phyloP scores from a whole-genome alignment of 2,888 invertebrate genomes.

The Drosophila pseudotalamancana region DNA sequence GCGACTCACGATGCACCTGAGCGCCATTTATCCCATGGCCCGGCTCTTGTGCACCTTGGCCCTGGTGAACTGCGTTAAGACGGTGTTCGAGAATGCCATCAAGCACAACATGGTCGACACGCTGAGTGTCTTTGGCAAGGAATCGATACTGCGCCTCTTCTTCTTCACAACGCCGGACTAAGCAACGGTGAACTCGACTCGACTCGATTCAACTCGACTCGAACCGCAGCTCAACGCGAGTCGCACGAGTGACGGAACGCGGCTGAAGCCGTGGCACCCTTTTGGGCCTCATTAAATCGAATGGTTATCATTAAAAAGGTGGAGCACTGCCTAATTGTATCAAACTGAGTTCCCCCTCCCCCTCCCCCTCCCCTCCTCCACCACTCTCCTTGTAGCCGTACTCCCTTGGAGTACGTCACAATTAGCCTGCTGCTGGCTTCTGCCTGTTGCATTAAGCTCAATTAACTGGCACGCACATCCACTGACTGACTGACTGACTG shows the following conservation, averaged over 20 bases:
- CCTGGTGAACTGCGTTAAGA: slow-evolving; percentile 39
- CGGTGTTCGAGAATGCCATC: slow-evolving; percentile 32
- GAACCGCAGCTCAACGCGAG: background rate
- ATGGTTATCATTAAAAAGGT: slow-evolving; percentile 64
- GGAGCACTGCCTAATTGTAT: slow-evolving; percentile 56
- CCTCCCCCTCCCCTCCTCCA: background rate
- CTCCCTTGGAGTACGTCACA: too few relatives aligned
- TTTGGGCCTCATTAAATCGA: slow-evolving; percentile 41
- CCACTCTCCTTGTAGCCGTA: background rate
- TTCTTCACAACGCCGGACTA: background rate
- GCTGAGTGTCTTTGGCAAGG: slow-evolving; percentile 12
- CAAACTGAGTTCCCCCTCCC: slow-evolving; percentile 2
- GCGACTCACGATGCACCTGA: background rate
- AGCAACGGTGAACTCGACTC: background rate
- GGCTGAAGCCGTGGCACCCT: slow-evolving; percentile 13
- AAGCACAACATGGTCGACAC: background rate
- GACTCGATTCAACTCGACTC: background rate
- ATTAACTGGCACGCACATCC: slow-evolving; percentile 65
- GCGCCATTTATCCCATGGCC: background rate
- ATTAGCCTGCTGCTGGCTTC: background rate
- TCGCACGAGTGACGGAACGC: background rate
- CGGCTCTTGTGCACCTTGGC: slow-evolving; percentile 16
- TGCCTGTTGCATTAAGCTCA: slow-evolving; percentile 56
- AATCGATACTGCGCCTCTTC: background rate
- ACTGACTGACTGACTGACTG: slow-evolving; percentile 1